Evolutionary conservation across 2,888 invertebrate species (phyloP), one percentile per base, ranked within the genome.

Genomic region (Sphaeridia pumilis): DNA sequence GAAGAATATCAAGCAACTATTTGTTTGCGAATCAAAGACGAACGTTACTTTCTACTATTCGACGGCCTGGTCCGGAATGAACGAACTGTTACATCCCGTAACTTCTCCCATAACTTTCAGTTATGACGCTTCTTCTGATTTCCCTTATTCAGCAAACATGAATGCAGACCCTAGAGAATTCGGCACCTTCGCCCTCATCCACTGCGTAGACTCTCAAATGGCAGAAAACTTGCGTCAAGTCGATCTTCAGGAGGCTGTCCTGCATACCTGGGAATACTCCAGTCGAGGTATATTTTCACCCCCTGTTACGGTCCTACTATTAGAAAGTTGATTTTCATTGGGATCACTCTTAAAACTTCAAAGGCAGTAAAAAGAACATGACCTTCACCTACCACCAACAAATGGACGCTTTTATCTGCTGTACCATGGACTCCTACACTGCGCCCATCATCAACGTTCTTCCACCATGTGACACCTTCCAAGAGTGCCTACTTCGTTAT

Each of bases 201-300:
- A 38, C 38, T 38, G 38, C 38, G 38, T 38, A 17, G 38, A 7
- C 12, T 7, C 38, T 14, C 17, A 5, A 12, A 5, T 38, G 17
- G 38, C 12, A 7, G 38, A 5, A 5, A 14, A 17, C 17, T 5
- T 38, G 38, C 17, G 4, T 5, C 5, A 38, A 17, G 5, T 5
- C 7, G 20, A 17, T 17, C 10, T 17, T 5, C 12, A 17, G 5
- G 12, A 38, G 5, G 7, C 20, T 5, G 17, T 38, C 7, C 38
- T 38, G 4, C 38, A 38, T 38, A 38, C 38, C 17, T 38, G 38
- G 38, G 38, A 38, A 38, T 38, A 38, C 20, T 38, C 38, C 5
- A 31, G 14, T 14, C 7, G 14, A 31, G 31, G 31, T 31, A 10
- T 31, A 7, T 7, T 31, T 31, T 31, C 14, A 14, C 14, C 7